Conservation (phyloP, 2,888 invertebrate species). For the Nowickia ferox region DNA sequence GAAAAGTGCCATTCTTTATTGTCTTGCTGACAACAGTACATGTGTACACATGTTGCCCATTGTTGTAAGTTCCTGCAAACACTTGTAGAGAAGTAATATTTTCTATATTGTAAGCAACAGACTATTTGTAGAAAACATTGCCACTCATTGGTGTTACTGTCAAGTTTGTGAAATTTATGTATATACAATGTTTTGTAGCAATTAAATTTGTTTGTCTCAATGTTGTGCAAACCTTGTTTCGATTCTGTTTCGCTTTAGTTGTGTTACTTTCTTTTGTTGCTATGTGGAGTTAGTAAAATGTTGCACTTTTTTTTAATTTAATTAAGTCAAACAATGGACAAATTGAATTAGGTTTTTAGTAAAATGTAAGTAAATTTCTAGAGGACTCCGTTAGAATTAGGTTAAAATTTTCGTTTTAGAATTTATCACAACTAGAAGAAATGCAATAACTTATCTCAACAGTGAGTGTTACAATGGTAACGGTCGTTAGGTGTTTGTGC, state of each 20-base stretch:
- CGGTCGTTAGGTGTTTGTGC: no score
- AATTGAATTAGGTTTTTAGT: constrained; percentile 38
- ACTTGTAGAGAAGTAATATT: background rate
- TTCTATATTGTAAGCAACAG: background rate
- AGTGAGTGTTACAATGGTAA: no score
- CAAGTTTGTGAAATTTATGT: constrained; percentile 34
- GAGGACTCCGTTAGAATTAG: background rate
- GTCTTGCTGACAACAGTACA: no score
- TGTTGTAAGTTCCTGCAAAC: no score
- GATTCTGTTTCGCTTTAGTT: background rate
- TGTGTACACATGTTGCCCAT: no score
- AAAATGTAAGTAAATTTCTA: constrained; percentile 39
- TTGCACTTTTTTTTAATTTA: constrained; percentile 45
- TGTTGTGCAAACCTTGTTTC: constrained; percentile 24
- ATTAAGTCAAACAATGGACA: constrained; percentile 48
- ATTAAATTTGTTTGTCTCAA: constrained; percentile 62
- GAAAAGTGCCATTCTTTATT: no score
- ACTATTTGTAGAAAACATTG: constrained; percentile 24
- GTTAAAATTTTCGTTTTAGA: background rate
- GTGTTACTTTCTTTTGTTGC: background rate
- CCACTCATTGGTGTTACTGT: constrained; percentile 28
- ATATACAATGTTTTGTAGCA: constrained; percentile 51
- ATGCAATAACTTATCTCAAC: background rate
- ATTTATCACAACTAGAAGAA: background rate
- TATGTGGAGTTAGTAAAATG: background rate